Evolutionary conservation across 2,888 invertebrate genomes (phyloP).

Genomic region (Dryadula phaetusa): DNA sequence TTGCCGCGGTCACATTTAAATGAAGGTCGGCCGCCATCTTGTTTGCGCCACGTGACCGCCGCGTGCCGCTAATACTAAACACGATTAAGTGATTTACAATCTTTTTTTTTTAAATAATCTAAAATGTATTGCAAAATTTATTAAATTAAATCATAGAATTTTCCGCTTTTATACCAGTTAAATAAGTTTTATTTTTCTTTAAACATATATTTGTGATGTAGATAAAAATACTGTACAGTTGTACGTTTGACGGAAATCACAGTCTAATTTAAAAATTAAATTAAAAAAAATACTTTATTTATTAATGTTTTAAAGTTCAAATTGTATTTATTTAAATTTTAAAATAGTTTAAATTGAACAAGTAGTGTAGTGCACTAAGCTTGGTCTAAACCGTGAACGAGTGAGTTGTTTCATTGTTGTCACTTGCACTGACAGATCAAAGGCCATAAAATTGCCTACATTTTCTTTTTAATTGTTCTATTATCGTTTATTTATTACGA

Average conservation of each 20-base stretch:
- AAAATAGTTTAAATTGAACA: constrained; percentile 28
- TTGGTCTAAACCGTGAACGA: constrained; percentile 43
- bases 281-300: constrained; percentile 1
- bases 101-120: constrained; percentile 31
- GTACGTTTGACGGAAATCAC: constrained; percentile 13
- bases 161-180: not conserved
- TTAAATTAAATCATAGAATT: not conserved
- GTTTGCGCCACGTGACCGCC: constrained; percentile 51
- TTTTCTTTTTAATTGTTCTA: constrained; percentile 29
- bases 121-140: not conserved
- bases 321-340: constrained; percentile 17
- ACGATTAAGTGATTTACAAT: constrained; percentile 48
- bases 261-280: not conserved
- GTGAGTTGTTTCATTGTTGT: constrained; percentile 46
- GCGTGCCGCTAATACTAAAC: constrained; percentile 48
- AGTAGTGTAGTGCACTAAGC: constrained; percentile 30
- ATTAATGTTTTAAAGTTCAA: not conserved
- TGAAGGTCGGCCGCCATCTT: constrained; percentile 51
- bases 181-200: not conserved
- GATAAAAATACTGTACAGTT: not conserved
- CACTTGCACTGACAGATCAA: constrained; percentile 44
- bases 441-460: constrained; percentile 30
- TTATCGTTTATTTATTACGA: constrained; percentile 13
- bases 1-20: constrained; percentile 56
- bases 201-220: not conserved